Conservation (phyloP, 2,888 invertebrate genomes). For the Tetanocera ferruginea region DNA sequence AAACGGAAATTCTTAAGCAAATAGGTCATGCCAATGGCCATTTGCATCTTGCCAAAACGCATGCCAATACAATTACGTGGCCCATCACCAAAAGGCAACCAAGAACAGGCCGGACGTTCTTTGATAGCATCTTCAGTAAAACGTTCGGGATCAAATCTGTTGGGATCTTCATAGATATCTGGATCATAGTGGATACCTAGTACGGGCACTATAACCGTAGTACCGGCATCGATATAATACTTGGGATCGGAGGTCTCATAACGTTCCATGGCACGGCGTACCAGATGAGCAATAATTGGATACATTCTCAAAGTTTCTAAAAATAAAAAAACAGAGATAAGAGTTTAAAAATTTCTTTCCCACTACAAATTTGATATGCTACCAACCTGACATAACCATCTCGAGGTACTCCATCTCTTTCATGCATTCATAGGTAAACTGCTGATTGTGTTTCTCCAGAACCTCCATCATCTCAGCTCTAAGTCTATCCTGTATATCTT, state of each 20-base stretch:
- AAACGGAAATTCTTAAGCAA: slow-evolving; percentile 49
- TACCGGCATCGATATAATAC: slow-evolving; percentile 28
- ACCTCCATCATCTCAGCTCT: slow-evolving; percentile 65
- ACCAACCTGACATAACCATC: slow-evolving; percentile 69
- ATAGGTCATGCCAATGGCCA: slow-evolving; percentile 55
- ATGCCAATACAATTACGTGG: slow-evolving; percentile 63
- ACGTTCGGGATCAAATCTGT: slow-evolving; percentile 70
- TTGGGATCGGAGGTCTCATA: slow-evolving; percentile 51
- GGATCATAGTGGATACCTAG: slow-evolving; percentile 70
- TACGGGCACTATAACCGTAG: slow-evolving; percentile 71
- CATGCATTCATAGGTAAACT: slow-evolving; percentile 70
- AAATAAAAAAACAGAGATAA: slow-evolving; percentile 29
- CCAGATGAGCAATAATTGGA: slow-evolving; percentile 67
- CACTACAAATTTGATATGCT: not conserved
- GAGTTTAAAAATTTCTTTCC: not conserved
- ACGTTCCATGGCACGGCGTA: slow-evolving; percentile 58
- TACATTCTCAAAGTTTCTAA: slow-evolving; percentile 71
- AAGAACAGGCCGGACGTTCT: slow-evolving; percentile 57
- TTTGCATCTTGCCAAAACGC: slow-evolving; percentile 64
- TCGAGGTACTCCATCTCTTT: slow-evolving; percentile 71
- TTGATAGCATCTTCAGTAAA: slow-evolving; percentile 64
- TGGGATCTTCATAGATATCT: slow-evolving; percentile 68
- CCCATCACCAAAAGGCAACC: slow-evolving; percentile 64
- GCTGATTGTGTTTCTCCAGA: slow-evolving; percentile 61
- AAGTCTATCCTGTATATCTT: slow-evolving; percentile 49